A percentile compares a stretch with the other conserved stretches of the same genome.
These are phyloP conservation scores for Anguilla obscura DNA, from an alignment of 2,797 vertebrate species.

Conservation along the genomic window DNA sequence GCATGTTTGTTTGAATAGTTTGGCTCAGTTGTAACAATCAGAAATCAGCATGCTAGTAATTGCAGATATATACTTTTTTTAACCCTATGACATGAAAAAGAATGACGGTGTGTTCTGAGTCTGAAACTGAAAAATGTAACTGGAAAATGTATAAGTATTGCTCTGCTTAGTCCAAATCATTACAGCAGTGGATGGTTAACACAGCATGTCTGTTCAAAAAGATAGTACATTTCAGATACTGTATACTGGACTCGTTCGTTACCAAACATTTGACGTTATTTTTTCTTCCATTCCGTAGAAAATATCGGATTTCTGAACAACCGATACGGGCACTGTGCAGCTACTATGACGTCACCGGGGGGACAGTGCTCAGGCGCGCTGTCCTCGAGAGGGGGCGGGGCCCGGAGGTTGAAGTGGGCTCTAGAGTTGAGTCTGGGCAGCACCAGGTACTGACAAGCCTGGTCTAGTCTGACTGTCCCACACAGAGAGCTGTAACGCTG, in stretches of 20 bases:
- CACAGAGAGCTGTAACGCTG: no score
- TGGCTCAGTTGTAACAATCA: neutral
- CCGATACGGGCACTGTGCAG: neutral
- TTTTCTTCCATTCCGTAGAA: neutral
- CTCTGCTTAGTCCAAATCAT: no score
- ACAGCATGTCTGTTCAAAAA: no score
- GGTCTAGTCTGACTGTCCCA: neutral
- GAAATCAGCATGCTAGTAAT: neutral
- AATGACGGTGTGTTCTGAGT: no score
- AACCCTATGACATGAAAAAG: no score
- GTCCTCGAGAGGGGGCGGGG: constrained; percentile 67
- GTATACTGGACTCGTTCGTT: no score
- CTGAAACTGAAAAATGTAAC: no score
- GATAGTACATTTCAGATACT: no score
- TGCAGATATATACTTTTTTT: neutral
- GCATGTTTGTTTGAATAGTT: neutral
- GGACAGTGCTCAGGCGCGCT: constrained; percentile 71
- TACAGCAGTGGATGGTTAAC: no score
- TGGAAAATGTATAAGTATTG: no score
- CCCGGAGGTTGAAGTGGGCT: constrained; percentile 76
- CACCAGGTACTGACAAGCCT: constrained; percentile 60
- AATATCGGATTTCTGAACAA: neutral
- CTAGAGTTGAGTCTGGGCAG: constrained; percentile 73
- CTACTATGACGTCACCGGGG: constrained; percentile 73
- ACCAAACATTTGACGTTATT: no score